Conservation (phyloP, 2,797 vertebrate species). For the Acropternis orthonyx region DNA sequence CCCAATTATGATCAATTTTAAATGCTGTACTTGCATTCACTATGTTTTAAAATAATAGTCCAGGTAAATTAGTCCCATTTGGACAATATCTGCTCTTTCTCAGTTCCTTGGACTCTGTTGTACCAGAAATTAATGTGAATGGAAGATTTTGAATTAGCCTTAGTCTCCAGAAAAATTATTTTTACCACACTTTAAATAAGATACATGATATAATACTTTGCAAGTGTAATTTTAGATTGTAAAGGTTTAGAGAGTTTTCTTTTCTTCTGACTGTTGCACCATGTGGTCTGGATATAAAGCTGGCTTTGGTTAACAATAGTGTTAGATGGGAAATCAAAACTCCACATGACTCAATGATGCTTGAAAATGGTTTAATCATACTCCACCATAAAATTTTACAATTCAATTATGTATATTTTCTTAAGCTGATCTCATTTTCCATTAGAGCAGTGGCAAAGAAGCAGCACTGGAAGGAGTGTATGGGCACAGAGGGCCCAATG, state of each 20-base stretch:
- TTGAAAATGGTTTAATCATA: conserved; percentile 23
- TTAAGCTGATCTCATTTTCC: background rate
- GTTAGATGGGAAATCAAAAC: conserved; percentile 40
- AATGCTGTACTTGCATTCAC: background rate
- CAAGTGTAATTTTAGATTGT: background rate
- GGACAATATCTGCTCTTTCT: background rate
- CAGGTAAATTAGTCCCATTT: conserved; percentile 9
- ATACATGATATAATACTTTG: conserved; percentile 18
- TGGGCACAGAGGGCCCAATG: background rate
- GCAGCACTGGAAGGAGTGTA: background rate
- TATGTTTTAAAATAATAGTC: conserved; percentile 15
- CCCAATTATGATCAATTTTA: background rate
- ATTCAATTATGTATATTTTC: conserved; percentile 13
- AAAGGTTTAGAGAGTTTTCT: background rate
- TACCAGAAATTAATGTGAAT: background rate
- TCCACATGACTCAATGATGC: background rate
- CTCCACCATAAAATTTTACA: conserved; percentile 18
- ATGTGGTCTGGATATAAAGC: conserved; percentile 51
- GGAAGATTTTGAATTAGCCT: conserved; percentile 7
- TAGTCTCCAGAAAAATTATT: background rate
- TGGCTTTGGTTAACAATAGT: conserved; percentile 24
- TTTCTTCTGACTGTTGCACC: background rate
- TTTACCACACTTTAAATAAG: conserved; percentile 17
- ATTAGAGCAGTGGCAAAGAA: background rate
- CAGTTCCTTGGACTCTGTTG: background rate